Percentiles rank a stretch among this genome's conserved stretches.
Conservation (phyloP, 2,888 invertebrate species). For the Drepana falcataria region DNA sequence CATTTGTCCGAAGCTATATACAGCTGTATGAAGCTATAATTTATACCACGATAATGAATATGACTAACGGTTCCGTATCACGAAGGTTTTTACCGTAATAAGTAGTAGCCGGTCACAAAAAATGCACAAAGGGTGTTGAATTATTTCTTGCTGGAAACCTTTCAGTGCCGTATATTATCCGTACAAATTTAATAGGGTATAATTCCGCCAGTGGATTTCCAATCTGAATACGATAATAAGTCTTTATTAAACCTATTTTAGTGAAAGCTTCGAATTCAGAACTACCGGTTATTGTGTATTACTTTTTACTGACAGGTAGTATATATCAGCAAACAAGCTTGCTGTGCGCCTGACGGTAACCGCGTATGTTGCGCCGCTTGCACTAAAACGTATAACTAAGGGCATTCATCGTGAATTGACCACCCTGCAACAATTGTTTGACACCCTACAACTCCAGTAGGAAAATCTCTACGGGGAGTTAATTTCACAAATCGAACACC, state of each 20-base stretch:
- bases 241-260: neutral
- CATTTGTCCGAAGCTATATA: slow-evolving; percentile 38
- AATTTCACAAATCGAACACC: no score
- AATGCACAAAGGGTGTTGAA: slow-evolving; percentile 54
- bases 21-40: slow-evolving; percentile 61
- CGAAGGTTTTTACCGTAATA: slow-evolving; percentile 68
- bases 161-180: slow-evolving; percentile 34
- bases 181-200: slow-evolving; percentile 12
- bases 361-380: no score
- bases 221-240: neutral
- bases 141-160: slow-evolving; percentile 43
- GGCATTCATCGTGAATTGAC: no score
- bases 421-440: no score
- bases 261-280: no score
- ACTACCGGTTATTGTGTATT: no score
- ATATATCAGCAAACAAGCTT: no score
- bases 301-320: no score
- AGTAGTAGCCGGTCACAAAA: slow-evolving; percentile 48
- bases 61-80: slow-evolving; percentile 64
- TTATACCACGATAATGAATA: slow-evolving; percentile 69
- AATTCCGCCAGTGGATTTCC: neutral
- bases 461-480: no score
- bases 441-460: no score
- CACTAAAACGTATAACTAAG: no score
- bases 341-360: no score